A percentile compares a stretch with the other conserved stretches of the same genome.
Conservation (phyloP, 2,888 invertebrate genomes). For the Spilarctia lutea region DNA sequence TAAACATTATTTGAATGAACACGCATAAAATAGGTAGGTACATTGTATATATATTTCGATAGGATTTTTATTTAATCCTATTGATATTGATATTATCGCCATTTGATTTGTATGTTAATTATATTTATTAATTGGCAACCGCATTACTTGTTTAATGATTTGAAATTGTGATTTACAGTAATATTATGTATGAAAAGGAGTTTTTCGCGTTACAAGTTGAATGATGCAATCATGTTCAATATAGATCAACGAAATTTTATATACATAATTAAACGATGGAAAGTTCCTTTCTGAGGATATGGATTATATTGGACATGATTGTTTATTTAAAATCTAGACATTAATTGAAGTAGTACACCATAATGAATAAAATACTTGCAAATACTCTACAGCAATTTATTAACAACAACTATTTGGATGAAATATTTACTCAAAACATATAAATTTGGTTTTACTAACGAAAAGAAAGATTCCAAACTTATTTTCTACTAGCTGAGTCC, state of each 20-base stretch:
- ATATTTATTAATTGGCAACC: slow-evolving; percentile 2
- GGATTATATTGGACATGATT: not conserved
- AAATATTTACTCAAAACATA: not conserved
- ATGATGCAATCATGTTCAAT: no score
- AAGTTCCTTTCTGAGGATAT: not conserved
- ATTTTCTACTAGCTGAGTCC: no score
- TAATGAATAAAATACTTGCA: not conserved
- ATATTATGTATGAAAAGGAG: not conserved
- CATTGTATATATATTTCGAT: no score
- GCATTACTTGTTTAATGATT: not conserved
- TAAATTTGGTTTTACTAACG: not conserved
- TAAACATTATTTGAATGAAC: not conserved
- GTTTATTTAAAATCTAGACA: not conserved
- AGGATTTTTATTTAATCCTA: no score
- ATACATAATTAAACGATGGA: no score
- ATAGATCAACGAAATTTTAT: no score
- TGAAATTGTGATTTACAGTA: not conserved
- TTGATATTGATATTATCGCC: slow-evolving; percentile 4
- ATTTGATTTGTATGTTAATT: slow-evolving; percentile 6
- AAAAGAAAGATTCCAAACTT: not conserved
- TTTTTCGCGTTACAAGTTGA: not conserved
- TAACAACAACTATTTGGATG: not conserved
- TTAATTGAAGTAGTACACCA: no score
- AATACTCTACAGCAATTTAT: not conserved
- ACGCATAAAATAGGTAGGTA: slow-evolving; percentile 6